Conservation (phyloP, 2,113 vertebrate genomes). For the Nerophis ophidion region DNA sequence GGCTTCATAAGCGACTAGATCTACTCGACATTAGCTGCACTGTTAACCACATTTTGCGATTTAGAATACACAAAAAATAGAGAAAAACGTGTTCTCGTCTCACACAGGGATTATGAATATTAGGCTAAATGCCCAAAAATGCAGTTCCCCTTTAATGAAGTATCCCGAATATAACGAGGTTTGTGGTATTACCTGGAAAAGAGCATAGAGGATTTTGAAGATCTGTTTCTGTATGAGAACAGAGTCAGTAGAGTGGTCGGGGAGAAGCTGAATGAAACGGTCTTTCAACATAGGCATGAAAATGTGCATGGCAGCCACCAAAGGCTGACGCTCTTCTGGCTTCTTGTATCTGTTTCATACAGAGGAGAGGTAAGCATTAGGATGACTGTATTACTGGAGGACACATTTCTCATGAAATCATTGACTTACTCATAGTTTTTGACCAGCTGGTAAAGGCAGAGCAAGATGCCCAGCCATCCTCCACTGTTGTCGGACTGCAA, state of each 20-base stretch:
- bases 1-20: too few species aligned
- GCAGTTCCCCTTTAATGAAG: neutral
- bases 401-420: neutral
- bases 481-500: slow-evolving; percentile 94
- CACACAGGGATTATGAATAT: too few species aligned
- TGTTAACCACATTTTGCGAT: too few species aligned
- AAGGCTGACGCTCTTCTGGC: slow-evolving; percentile 89
- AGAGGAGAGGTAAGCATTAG: neutral
- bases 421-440: slow-evolving; percentile 96
- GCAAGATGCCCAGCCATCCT: slow-evolving; percentile 94
- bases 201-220: slow-evolving; percentile 98
- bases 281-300: slow-evolving; percentile 96
- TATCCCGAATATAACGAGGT: neutral
- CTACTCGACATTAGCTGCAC: too few species aligned
- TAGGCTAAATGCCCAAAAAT: too few species aligned
- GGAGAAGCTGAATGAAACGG: slow-evolving; percentile 90
- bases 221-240: slow-evolving; percentile 98
- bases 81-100: too few species aligned
- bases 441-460: slow-evolving; percentile 97
- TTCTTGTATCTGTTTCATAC: slow-evolving; percentile 87
- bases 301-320: slow-evolving; percentile 97
- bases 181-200: slow-evolving; percentile 83
- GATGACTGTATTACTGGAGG: neutral
- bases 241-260: slow-evolving; percentile 89
- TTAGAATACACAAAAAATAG: too few species aligned